Evolutionary conservation across 2,113 vertebrate species (phyloP).

Genomic region (Mus spicilegus): DNA sequence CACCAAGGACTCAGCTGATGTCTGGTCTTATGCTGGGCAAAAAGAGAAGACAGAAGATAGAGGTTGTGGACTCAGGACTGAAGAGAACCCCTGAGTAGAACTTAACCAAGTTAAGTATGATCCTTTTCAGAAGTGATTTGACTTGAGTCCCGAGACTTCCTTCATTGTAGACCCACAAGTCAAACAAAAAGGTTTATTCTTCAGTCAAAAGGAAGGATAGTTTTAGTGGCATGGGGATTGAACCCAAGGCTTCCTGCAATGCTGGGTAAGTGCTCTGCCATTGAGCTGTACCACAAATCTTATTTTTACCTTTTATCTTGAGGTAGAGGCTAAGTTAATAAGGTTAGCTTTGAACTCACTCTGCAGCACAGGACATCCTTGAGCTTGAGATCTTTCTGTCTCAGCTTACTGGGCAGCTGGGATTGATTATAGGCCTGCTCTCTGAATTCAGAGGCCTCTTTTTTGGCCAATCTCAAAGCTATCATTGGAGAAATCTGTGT

Average conservation of each 20-base stretch:
- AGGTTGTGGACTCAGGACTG: neutral
- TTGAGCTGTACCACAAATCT: neutral
- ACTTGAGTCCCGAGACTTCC: neutral
- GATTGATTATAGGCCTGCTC: neutral
- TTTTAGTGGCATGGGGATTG: neutral
- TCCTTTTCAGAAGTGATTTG: neutral
- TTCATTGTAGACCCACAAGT: neutral
- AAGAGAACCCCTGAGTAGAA: neutral
- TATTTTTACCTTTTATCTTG: neutral
- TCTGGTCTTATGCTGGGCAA: neutral
- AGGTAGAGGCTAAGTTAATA: neutral
- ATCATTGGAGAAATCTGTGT: neutral
- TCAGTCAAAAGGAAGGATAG: neutral
- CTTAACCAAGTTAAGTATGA: neutral
- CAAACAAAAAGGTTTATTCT: neutral
- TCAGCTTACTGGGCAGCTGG: neutral
- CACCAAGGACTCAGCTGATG: neutral
- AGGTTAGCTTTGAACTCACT: neutral
- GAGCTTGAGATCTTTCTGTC: neutral
- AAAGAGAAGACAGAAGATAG: neutral
- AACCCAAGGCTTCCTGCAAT: neutral
- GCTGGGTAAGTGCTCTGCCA: neutral
- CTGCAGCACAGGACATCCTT: neutral
- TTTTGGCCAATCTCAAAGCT: neutral
- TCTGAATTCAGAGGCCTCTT: neutral